Percentiles rank a stretch among this genome's conserved stretches.
Conservation (phyloP, 2,113 vertebrate species). For the Lophius piscatorius region DNA sequence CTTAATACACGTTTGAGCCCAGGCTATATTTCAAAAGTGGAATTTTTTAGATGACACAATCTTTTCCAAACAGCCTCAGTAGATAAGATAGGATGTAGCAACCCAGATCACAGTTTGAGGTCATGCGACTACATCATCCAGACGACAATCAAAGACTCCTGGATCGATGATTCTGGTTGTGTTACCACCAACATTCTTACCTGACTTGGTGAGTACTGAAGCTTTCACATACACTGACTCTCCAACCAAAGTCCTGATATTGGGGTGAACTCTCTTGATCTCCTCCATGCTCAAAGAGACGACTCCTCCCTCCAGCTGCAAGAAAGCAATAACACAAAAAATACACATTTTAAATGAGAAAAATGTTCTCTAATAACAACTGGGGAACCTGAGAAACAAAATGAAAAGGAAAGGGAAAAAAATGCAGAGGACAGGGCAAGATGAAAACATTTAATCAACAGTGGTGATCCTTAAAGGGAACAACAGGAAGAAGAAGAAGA, state of each 20-base stretch:
- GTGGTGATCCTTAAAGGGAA: too few relatives aligned
- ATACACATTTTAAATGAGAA: too few relatives aligned
- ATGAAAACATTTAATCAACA: too few relatives aligned
- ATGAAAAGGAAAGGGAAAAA: too few relatives aligned
- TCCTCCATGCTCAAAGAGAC: conserved; percentile 69
- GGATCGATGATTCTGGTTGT: background rate
- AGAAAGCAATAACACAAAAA: background rate
- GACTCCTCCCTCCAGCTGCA: conserved; percentile 71
- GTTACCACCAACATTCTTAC: conserved; percentile 34
- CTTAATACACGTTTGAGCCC: background rate
- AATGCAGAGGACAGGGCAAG: too few relatives aligned
- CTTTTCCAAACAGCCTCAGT: too few relatives aligned
- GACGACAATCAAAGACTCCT: too few relatives aligned
- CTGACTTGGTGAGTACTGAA: conserved; percentile 78
- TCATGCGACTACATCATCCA: background rate
- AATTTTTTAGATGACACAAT: too few relatives aligned
- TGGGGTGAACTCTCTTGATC: conserved; percentile 62
- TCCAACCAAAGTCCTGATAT: conserved; percentile 65
- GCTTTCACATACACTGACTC: conserved; percentile 77
- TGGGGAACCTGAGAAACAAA: too few relatives aligned
- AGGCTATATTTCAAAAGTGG: background rate
- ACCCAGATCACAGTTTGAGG: too few relatives aligned
- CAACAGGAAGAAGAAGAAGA: too few relatives aligned
- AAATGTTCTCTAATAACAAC: too few relatives aligned
- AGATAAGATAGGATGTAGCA: background rate